These are phyloP conservation scores for Hypena proboscidalis DNA, from an alignment of 2,888 invertebrate genomes.

Conservation along the genomic window DNA sequence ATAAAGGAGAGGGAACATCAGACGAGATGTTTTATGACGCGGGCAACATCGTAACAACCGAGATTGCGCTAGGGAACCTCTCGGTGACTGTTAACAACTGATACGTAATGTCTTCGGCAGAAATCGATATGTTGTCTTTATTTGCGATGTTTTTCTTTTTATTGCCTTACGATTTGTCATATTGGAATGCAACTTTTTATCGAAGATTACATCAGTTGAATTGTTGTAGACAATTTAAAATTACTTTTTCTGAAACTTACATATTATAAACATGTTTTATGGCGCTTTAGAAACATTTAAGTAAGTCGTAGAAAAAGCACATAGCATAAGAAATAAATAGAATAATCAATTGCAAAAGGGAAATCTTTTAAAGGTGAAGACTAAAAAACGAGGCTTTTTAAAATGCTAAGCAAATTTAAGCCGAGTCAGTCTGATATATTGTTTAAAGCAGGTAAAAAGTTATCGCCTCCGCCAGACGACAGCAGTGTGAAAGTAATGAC, in stretches of 20 bases:
- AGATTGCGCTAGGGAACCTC: constrained; percentile 45
- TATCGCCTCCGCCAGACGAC: constrained; percentile 38
- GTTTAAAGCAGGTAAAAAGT: constrained; percentile 38
- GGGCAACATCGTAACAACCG: constrained; percentile 40
- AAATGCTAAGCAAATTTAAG: constrained; percentile 42
- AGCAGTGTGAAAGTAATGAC: constrained; percentile 35
- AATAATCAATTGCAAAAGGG: no score
- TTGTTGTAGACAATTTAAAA: no score
- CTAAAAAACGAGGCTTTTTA: constrained; percentile 20
- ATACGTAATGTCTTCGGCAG: neutral
- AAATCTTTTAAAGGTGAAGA: constrained; percentile 1
- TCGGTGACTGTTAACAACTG: constrained; percentile 27
- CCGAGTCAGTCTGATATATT: constrained; percentile 41
- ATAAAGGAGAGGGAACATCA: constrained; percentile 19
- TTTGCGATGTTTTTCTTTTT: neutral
- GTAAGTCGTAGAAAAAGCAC: no score
- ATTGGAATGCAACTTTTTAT: no score
- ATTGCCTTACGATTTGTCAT: no score
- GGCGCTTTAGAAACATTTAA: no score
- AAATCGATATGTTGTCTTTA: constrained; percentile 3
- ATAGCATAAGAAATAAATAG: neutral
- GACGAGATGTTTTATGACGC: constrained; percentile 41
- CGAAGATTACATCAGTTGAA: no score
- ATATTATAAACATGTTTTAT: neutral
- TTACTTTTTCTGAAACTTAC: no score